Evolutionary conservation across 2,888 invertebrate genomes (phyloP).

Genomic region (Aromia moschata): DNA sequence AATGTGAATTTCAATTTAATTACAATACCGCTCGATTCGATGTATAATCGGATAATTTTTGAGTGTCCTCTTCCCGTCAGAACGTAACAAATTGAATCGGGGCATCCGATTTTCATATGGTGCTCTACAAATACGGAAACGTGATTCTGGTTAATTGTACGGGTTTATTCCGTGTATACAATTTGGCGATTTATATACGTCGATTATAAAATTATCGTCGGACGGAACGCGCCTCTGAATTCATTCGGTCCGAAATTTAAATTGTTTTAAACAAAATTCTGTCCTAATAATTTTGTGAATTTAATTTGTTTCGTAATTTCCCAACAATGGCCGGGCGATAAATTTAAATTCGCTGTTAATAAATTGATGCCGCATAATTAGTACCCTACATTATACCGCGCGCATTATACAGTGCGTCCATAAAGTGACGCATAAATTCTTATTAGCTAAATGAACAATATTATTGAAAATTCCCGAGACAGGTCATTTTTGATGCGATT

Average conservation of each 20-base stretch:
- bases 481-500: too few species aligned
- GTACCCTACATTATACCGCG: neutral
- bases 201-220: conserved; percentile 17
- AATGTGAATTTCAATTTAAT: too few species aligned
- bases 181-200: conserved; percentile 12
- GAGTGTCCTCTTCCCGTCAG: too few species aligned
- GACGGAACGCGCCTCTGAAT: neutral
- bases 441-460: too few species aligned
- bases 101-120: too few species aligned
- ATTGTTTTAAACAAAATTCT: conserved; percentile 9
- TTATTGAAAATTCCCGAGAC: too few species aligned
- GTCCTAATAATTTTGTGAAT: conserved; percentile 1
- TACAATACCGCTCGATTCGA: too few species aligned
- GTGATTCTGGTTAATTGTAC: conserved; percentile 12
- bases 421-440: too few species aligned
- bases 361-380: conserved; percentile 11
- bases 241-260: conserved; percentile 16
- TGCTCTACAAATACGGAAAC: neutral
- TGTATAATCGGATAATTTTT: too few species aligned
- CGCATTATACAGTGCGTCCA: neutral
- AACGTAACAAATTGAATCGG: too few species aligned
- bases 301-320: conserved; percentile 13
- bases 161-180: conserved; percentile 12
- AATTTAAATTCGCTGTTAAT: conserved; percentile 8
- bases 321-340: conserved; percentile 7